Conservation (phyloP, 2,888 invertebrate genomes). For the Diarsia mendica region DNA sequence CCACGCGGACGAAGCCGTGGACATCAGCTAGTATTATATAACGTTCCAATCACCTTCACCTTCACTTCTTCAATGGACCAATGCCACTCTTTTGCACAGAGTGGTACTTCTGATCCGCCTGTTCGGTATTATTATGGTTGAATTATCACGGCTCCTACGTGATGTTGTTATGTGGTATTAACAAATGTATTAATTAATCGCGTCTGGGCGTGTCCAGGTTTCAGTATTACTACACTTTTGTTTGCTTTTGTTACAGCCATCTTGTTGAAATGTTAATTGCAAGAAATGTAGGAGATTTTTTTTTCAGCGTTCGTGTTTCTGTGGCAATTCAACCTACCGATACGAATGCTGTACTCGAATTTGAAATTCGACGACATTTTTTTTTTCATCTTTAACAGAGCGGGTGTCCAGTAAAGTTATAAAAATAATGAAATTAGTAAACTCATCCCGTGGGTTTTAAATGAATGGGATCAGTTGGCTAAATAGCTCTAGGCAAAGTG, state of each 20-base stretch:
- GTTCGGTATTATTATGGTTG: conserved; percentile 57
- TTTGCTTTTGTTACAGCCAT: conserved; percentile 30
- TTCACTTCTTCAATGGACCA: background rate
- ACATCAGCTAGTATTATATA: too few relatives aligned
- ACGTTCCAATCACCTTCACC: too few relatives aligned
- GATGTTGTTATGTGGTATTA: conserved; percentile 64
- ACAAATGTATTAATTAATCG: conserved; percentile 64
- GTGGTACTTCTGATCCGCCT: conserved; percentile 8
- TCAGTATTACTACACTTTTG: conserved; percentile 41
- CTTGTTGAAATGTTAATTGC: background rate
- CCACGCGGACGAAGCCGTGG: too few relatives aligned
- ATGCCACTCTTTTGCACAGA: background rate
- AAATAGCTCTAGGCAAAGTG: background rate
- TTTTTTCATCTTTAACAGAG: too few relatives aligned
- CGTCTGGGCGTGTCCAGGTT: conserved; percentile 56
- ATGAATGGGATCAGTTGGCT: too few relatives aligned
- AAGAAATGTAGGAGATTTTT: background rate
- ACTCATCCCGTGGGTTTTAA: too few relatives aligned
- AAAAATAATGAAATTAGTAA: too few relatives aligned
- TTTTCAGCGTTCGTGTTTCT: too few relatives aligned
- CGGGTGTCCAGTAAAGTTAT: too few relatives aligned
- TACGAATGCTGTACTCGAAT: background rate
- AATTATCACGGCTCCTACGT: conserved; percentile 59
- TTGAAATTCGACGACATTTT: too few relatives aligned
- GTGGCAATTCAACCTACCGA: background rate